Conservation (phyloP, 1,140 invertebrate species). For the Drosophila malerkotliana region DNA sequence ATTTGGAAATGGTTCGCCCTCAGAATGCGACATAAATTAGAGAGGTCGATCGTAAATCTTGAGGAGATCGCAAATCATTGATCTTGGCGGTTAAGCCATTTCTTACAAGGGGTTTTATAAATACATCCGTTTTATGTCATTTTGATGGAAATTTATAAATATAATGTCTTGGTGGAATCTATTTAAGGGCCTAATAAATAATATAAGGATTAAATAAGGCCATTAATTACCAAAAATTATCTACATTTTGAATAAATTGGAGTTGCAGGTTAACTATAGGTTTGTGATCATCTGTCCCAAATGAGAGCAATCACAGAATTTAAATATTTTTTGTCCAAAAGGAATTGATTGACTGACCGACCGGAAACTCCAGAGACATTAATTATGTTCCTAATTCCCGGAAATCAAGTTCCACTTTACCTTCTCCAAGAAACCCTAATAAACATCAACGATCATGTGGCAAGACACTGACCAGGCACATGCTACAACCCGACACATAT, state of each 20-base stretch:
- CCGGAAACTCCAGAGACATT: conserved; percentile 58
- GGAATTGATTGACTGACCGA: conserved; percentile 27
- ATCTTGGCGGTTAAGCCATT: conserved; percentile 31
- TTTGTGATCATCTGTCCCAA: too few relatives aligned
- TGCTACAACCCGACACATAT: conserved; percentile 43
- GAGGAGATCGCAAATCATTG: conserved; percentile 45
- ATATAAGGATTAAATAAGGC: not conserved
- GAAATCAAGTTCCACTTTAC: conserved; percentile 37
- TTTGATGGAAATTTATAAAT: not conserved
- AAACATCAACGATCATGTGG: conserved; percentile 4
- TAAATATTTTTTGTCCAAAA: conserved; percentile 8
- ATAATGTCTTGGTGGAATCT: not conserved
- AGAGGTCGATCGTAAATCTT: conserved; percentile 61
- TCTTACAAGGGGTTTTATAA: conserved; percentile 5
- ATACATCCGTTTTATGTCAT: conserved; percentile 5
- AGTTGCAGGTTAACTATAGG: too few relatives aligned
- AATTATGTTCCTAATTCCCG: conserved; percentile 64
- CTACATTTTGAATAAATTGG: too few relatives aligned
- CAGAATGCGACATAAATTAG: conserved; percentile 63
- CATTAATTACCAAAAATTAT: not conserved
- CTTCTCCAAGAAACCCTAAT: not conserved
- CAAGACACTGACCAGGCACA: conserved; percentile 39
- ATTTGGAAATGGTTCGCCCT: conserved; percentile 13
- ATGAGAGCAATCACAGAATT: not conserved
- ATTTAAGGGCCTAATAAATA: not conserved